A percentile compares a stretch with the other conserved stretches of the same genome.
Conservation (phyloP, 2,113 vertebrate species). For the Vombatus ursinus region DNA sequence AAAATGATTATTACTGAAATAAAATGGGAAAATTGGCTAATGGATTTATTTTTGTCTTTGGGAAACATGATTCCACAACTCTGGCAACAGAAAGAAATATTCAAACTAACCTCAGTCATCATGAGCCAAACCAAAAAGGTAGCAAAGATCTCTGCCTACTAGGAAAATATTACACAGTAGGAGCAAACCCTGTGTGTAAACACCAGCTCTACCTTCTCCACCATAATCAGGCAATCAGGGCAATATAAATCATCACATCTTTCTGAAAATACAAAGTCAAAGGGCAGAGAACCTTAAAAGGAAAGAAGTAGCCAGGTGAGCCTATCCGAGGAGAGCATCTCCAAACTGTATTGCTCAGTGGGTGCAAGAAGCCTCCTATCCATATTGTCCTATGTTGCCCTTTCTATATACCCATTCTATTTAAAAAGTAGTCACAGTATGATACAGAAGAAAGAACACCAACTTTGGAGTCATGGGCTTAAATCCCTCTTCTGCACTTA, state of each 20-base stretch:
- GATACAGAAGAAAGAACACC: too few relatives aligned
- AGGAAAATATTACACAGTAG: conserved; percentile 11
- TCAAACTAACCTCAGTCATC: conserved; percentile 6
- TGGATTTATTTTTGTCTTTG: conserved; percentile 36
- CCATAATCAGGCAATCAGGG: conserved; percentile 3
- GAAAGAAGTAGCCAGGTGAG: background rate
- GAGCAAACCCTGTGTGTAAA: background rate
- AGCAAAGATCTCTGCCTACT: conserved; percentile 26
- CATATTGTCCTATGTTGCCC: background rate
- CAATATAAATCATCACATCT: conserved; percentile 15
- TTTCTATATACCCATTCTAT: conserved; percentile 37
- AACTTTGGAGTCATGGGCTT: too few relatives aligned
- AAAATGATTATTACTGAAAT: conserved; percentile 10
- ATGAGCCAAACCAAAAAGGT: background rate
- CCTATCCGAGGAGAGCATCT: background rate
- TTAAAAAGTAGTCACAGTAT: conserved; percentile 34
- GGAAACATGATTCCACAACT: conserved; percentile 39
- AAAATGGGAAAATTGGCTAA: conserved; percentile 47
- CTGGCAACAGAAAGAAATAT: conserved; percentile 5
- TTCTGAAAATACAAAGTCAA: conserved; percentile 39
- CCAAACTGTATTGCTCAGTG: background rate
- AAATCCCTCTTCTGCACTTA: too few relatives aligned
- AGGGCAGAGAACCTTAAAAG: conserved; percentile 4
- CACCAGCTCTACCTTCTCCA: background rate
- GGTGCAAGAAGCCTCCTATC: too few relatives aligned